Conservation (phyloP, 2,888 invertebrate species). For the Anagyrus pseudococci region DNA sequence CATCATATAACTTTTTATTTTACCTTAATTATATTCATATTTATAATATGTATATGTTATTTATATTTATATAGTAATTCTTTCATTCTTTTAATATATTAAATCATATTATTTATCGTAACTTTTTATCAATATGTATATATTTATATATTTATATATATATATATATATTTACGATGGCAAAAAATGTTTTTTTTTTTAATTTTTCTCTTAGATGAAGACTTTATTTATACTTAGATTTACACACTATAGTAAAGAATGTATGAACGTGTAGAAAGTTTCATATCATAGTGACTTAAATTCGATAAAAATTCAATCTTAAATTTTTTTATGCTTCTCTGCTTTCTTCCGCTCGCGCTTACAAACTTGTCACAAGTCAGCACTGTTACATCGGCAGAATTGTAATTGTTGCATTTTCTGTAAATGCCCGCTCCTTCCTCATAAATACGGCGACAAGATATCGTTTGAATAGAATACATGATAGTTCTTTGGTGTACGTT, state of each 20-base stretch:
- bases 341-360: no score
- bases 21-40: conserved; percentile 38
- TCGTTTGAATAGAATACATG: no score
- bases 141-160: conserved; percentile 41
- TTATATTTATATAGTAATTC: conserved; percentile 47
- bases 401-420: no score
- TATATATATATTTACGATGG: conserved; percentile 49
- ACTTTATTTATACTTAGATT: conserved; percentile 46
- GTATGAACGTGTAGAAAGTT: conserved; percentile 62
- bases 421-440: no score
- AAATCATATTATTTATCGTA: conserved; percentile 51
- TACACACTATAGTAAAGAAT: conserved; percentile 56
- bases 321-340: conserved; percentile 39
- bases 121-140: conserved; percentile 48
- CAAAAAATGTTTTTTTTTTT: conserved; percentile 52
- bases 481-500: no score
- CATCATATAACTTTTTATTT: conserved; percentile 46
- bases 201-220: conserved; percentile 42
- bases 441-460: no score
- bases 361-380: no score
- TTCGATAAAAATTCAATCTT: conserved; percentile 56
- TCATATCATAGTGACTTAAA: conserved; percentile 58
- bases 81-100: conserved; percentile 53
- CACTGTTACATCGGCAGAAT: no score
- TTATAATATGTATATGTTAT: conserved; percentile 43